Evolutionary conservation across 2,113 vertebrate species (phyloP).

Genomic region (Lota lota): DNA sequence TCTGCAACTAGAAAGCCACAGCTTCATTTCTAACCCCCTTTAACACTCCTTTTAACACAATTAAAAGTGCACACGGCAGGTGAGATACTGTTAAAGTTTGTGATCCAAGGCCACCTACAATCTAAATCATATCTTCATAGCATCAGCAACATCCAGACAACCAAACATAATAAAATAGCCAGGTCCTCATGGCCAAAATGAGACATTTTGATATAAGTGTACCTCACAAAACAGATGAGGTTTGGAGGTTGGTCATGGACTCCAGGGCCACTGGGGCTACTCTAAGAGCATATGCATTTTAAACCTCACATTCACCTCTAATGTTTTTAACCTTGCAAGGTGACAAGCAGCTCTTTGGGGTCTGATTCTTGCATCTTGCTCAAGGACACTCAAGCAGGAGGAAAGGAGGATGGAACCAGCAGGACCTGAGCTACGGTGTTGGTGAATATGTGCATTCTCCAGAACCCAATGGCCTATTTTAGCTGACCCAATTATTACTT

Average conservation of each 20-base stretch:
- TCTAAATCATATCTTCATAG: neutral
- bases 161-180: neutral
- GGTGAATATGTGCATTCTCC: neutral
- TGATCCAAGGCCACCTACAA: neutral
- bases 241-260: too few relatives aligned
- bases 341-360: too few relatives aligned
- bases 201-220: neutral
- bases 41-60: constrained; percentile 35
- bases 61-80: constrained; percentile 18
- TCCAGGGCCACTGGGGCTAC: too few relatives aligned
- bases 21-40: constrained; percentile 16
- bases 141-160: too few relatives aligned
- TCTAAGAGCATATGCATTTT: too few relatives aligned
- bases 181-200: constrained; percentile 5
- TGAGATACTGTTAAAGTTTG: constrained; percentile 10
- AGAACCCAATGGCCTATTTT: constrained; percentile 4
- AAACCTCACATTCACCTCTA: too few relatives aligned
- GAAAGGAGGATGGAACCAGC: neutral
- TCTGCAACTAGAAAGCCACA: constrained; percentile 22
- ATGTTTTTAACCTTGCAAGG: too few relatives aligned
- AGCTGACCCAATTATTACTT: constrained; percentile 8
- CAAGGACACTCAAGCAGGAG: neutral
- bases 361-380: too few relatives aligned
- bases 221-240: too few relatives aligned
- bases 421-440: too few relatives aligned